Conservation (phyloP, 2,888 invertebrate genomes). For the Alloscopus bannaensis region DNA sequence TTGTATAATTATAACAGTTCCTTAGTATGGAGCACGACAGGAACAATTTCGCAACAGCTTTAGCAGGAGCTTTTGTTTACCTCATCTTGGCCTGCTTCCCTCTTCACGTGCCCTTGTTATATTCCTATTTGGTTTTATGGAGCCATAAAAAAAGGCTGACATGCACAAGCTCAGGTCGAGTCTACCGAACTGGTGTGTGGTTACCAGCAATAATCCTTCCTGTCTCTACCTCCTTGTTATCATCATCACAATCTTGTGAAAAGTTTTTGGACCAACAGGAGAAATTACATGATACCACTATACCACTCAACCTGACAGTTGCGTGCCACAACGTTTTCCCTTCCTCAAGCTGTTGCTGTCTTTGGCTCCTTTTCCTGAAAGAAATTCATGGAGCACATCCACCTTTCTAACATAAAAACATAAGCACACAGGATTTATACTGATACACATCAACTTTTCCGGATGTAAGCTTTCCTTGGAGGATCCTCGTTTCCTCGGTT, state of each 20-base stretch:
- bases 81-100: constrained; percentile 6
- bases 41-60: constrained; percentile 43
- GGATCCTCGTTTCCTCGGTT: constrained; percentile 30
- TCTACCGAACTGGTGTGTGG: constrained; percentile 46
- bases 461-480: constrained; percentile 25
- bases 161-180: constrained; percentile 24
- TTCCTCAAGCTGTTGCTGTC: constrained; percentile 35
- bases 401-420: not conserved
- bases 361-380: too few relatives aligned
- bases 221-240: constrained; percentile 51
- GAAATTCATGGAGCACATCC: not conserved
- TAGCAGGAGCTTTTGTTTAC: constrained; percentile 21
- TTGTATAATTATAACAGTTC: constrained; percentile 22
- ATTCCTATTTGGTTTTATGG: constrained; percentile 23
- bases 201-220: constrained; percentile 56
- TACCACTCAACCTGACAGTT: constrained; percentile 34
- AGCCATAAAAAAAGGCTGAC: constrained; percentile 20
- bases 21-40: not conserved
- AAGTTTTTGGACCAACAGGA: constrained; percentile 12
- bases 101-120: constrained; percentile 15
- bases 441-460: constrained; percentile 10
- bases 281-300: constrained; percentile 21
- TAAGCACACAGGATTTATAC: not conserved
- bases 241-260: constrained; percentile 42
- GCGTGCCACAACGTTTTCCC: constrained; percentile 30